phyloP scores from a whole-genome alignment of 2,888 invertebrate genomes.

The Scotopteryx bipunctaria region DNA sequence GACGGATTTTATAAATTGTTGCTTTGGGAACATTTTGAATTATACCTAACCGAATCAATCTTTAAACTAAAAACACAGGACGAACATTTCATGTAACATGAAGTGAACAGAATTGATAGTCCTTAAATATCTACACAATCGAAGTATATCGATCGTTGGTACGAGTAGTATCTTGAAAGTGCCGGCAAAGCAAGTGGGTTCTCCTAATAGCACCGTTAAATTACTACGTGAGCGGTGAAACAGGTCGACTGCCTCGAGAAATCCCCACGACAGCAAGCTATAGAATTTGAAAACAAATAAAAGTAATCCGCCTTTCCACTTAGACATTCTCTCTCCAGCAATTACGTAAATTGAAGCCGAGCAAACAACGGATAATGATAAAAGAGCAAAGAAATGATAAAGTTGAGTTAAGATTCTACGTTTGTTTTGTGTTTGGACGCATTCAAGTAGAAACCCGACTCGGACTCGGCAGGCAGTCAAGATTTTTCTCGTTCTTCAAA shows the following conservation, averaged over 20 bases:
- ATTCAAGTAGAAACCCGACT: conserved; percentile 4
- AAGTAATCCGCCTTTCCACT: conserved; percentile 11
- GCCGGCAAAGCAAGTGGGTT: neutral
- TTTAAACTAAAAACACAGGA: too few species aligned
- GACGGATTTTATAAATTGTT: neutral
- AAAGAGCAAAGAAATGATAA: conserved; percentile 40
- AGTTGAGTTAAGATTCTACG: conserved; percentile 37
- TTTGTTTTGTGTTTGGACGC: conserved; percentile 37
- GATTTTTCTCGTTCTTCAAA: too few species aligned
- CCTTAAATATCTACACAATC: too few species aligned
- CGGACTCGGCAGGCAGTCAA: too few species aligned
- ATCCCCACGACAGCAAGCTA: neutral
- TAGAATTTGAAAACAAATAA: conserved; percentile 16
- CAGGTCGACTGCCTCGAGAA: neutral
- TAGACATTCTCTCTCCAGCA: conserved; percentile 10
- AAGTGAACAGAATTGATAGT: too few species aligned
- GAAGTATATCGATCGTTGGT: neutral
- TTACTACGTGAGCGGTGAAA: conserved; percentile 2
- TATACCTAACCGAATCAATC: too few species aligned
- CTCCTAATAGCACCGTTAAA: conserved; percentile 7
- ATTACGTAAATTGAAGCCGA: conserved; percentile 31
- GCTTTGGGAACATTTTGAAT: neutral
- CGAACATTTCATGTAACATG: too few species aligned
- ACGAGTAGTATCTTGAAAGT: neutral
- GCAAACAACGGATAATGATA: conserved; percentile 40